Percentiles rank a stretch among this genome's conserved stretches.
Evolutionary conservation across 1,140 invertebrate species (phyloP).

Genomic region (Bombus confusus): DNA sequence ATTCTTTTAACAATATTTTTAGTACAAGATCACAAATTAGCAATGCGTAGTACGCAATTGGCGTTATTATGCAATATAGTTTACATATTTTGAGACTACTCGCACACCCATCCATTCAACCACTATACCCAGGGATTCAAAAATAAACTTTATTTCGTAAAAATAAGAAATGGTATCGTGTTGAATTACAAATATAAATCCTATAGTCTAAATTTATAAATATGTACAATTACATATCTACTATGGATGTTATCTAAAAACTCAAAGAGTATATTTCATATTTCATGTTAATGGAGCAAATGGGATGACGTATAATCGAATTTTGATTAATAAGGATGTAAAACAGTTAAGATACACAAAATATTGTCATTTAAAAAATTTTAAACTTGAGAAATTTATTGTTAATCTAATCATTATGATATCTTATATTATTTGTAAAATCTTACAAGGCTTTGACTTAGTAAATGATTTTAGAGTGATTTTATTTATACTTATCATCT

Average conservation of each 20-base stretch:
- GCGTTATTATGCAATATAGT: conserved; percentile 60
- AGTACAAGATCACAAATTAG: conserved; percentile 65
- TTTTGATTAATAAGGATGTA: conserved; percentile 29
- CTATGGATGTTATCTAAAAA: conserved; percentile 67
- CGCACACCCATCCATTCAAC: conserved; percentile 69
- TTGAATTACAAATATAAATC: conserved; percentile 79
- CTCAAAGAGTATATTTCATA: conserved; percentile 66
- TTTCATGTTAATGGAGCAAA: conserved; percentile 68
- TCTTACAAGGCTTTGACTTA: conserved; percentile 49
- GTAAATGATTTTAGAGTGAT: conserved; percentile 43
- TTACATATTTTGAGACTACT: conserved; percentile 63
- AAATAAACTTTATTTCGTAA: conserved; percentile 78
- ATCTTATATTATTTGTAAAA: conserved; percentile 38
- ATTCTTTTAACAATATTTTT: conserved; percentile 54
- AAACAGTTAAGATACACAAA: neutral
- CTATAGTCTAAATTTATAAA: conserved; percentile 77
- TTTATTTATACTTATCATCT: conserved; percentile 43
- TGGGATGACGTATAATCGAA: conserved; percentile 62
- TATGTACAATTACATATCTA: conserved; percentile 77
- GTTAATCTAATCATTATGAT: conserved; percentile 3
- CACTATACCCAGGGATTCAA: conserved; percentile 72
- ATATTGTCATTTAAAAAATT: conserved; percentile 11
- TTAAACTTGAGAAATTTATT: conserved; percentile 13
- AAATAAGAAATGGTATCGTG: conserved; percentile 76
- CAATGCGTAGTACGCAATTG: conserved; percentile 58